phyloP scores from a whole-genome alignment of 1,140 invertebrate species.

The Saccostrea glomerata region DNA sequence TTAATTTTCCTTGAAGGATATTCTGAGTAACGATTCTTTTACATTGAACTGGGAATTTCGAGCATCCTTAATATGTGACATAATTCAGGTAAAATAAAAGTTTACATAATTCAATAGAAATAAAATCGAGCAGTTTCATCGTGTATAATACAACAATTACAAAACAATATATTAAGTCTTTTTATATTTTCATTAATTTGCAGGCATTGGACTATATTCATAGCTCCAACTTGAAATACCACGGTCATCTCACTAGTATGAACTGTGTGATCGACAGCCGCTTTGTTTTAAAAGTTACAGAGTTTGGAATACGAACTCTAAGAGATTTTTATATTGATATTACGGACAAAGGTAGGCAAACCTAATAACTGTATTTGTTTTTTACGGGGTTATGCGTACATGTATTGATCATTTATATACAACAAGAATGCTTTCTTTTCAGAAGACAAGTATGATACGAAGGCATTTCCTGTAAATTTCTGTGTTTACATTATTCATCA shows the following conservation, averaged over 20 bases:
- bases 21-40: conserved; percentile 93
- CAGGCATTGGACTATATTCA: conserved; percentile 97
- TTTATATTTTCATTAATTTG: background rate
- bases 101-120: no score
- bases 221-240: conserved; percentile 91
- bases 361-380: background rate
- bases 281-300: conserved; percentile 98
- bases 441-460: no score
- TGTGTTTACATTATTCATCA: no score
- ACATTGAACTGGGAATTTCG: conserved; percentile 96
- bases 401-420: no score
- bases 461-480: no score
- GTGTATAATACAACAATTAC: no score
- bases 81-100: conserved; percentile 85
- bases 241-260: conserved; percentile 96
- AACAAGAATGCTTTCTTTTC: no score
- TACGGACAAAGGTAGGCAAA: conserved; percentile 11
- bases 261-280: conserved; percentile 98
- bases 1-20: conserved; percentile 81
- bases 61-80: conserved; percentile 92
- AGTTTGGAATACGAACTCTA: conserved; percentile 89
- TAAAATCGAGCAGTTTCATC: no score
- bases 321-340: conserved; percentile 6
- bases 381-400: no score
- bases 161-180: background rate